Conservation (phyloP, 1,140 invertebrate genomes). For the Drosophila persimilis region DNA sequence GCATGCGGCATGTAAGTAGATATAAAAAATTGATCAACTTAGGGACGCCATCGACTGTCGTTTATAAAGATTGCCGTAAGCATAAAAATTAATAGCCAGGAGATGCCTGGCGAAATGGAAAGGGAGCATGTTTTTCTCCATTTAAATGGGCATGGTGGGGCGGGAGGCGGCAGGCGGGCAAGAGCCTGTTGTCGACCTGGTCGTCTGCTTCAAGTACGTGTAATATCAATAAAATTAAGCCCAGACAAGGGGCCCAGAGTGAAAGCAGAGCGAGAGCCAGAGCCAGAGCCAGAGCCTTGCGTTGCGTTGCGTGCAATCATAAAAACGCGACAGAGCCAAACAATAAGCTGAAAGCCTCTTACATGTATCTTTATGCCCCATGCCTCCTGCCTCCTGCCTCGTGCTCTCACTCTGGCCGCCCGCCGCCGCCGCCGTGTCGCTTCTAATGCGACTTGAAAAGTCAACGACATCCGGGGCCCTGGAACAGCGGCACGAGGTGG, state of each 20-base stretch:
- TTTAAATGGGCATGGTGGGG: background rate
- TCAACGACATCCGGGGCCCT: slow-evolving; percentile 69
- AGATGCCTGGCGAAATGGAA: background rate
- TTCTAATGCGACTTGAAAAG: slow-evolving; percentile 79
- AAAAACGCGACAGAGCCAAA: slow-evolving; percentile 69
- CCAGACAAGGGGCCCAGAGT: slow-evolving; percentile 37
- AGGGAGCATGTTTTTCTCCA: background rate
- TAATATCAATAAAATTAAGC: slow-evolving; percentile 81
- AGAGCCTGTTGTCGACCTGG: slow-evolving; percentile 45
- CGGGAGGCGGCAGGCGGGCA: background rate
- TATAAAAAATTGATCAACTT: slow-evolving; percentile 51
- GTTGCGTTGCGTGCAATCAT: slow-evolving; percentile 54
- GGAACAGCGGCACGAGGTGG: background rate
- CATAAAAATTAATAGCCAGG: slow-evolving; percentile 52
- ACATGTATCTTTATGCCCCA: slow-evolving; percentile 76
- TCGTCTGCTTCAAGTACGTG: slow-evolving; percentile 63
- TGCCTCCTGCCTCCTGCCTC: slow-evolving; percentile 31
- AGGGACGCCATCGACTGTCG: slow-evolving; percentile 6
- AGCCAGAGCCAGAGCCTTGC: slow-evolving; percentile 15
- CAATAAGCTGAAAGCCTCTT: slow-evolving; percentile 81
- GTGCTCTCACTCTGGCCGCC: background rate
- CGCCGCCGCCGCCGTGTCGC: slow-evolving; percentile 46
- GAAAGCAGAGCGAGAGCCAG: background rate
- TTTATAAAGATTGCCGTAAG: slow-evolving; percentile 18
- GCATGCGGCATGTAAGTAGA: slow-evolving; percentile 17